Evolutionary conservation across 2,888 invertebrate genomes (phyloP).

Genomic region (Spilosoma lubricipeda): DNA sequence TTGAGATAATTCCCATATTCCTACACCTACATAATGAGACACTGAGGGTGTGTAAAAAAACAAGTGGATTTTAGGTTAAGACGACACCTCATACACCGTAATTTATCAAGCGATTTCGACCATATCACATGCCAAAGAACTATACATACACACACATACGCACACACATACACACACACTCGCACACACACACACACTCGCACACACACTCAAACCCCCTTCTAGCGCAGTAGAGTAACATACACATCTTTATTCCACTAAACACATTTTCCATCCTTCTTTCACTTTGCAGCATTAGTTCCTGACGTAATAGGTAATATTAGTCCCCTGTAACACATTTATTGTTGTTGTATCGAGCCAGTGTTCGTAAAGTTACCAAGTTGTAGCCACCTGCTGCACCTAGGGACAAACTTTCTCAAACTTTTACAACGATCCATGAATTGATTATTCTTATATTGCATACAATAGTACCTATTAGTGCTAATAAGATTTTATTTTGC

Average conservation of each 20-base stretch:
- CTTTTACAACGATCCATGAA: neutral
- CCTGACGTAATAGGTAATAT: neutral
- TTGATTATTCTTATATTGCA: neutral
- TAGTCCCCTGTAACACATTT: neutral
- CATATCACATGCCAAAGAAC: neutral
- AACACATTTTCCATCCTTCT: neutral
- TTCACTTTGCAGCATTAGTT: neutral
- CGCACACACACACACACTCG: too few species aligned
- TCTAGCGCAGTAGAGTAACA: neutral
- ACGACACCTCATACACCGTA: too few species aligned
- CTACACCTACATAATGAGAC: too few species aligned
- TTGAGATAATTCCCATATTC: too few species aligned
- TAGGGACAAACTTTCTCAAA: neutral
- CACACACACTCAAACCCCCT: too few species aligned
- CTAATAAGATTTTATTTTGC: neutral
- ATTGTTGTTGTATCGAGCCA: neutral
- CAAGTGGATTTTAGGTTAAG: too few species aligned
- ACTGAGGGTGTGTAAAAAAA: too few species aligned
- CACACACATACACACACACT: too few species aligned
- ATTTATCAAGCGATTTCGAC: too few species aligned
- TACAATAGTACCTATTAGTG: neutral
- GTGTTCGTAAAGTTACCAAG: neutral
- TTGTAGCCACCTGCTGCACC: slow-evolving; percentile 2
- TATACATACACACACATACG: too few species aligned
- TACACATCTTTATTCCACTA: neutral